Evolutionary conservation across 2,888 invertebrate genomes (phyloP).

Genomic region (Eudasyphora cyanicolor): DNA sequence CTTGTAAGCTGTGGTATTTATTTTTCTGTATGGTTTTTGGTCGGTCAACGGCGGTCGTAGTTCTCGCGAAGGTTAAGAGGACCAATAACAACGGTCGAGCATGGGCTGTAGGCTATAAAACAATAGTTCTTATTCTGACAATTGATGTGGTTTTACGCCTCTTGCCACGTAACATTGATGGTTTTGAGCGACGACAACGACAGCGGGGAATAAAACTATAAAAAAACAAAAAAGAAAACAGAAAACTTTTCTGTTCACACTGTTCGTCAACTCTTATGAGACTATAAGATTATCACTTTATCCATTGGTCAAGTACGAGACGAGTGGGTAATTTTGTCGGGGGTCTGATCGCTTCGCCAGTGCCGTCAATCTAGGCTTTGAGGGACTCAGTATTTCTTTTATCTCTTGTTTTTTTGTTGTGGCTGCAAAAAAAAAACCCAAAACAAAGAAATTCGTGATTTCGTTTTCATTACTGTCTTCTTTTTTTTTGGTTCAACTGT

Average conservation of each 20-base stretch:
- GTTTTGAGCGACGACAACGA: background rate
- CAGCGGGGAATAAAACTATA: too few species aligned
- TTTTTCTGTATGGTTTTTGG: constrained; percentile 48
- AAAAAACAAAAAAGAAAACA: too few species aligned
- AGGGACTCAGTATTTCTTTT: too few species aligned
- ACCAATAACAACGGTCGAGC: background rate
- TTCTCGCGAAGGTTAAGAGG: background rate
- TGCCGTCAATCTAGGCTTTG: background rate
- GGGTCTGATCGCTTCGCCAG: too few species aligned
- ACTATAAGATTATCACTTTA: constrained; percentile 43
- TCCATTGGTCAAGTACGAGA: background rate
- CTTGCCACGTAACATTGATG: constrained; percentile 42
- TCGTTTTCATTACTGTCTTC: background rate
- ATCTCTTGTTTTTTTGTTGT: background rate
- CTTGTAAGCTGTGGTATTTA: constrained; percentile 54
- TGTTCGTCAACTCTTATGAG: constrained; percentile 26
- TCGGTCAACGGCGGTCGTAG: background rate
- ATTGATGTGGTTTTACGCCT: constrained; percentile 46
- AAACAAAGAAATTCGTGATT: constrained; percentile 24
- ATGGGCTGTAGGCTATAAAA: background rate
- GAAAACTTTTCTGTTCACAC: constrained; percentile 12
- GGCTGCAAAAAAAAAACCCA: background rate
- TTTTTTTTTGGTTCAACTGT: constrained; percentile 7
- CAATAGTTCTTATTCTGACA: background rate
- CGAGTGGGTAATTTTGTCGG: background rate